Evolutionary conservation across 2,797 vertebrate genomes (phyloP), one percentile per base, ranked within the genome.

Genomic region (Coluber constrictor): DNA sequence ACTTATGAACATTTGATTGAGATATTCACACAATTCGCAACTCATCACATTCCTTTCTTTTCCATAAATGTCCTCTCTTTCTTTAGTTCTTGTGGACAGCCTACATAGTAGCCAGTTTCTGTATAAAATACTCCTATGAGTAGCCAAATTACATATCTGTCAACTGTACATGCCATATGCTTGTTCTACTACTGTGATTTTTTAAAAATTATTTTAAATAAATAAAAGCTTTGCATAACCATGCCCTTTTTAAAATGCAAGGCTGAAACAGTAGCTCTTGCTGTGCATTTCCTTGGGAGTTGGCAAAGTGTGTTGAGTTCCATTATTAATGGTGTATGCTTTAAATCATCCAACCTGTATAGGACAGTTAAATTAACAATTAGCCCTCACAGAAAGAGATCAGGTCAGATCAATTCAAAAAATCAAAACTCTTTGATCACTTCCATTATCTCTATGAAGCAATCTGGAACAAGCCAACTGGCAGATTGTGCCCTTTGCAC

Each of bases 371-470:
- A 96, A 97, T 96, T 95, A 88, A 70, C 92, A 94, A 95, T 96
- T 96, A 96, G 95, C 95, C 96, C 89, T 79, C 87, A 94, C 90
- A 89, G 93, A 95, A 95, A 88, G 91, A 93, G 94, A 91, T 95
- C 95, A 93, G 93, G 92, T 95, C 88, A 88, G 88, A 96, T 94
- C 91, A 83, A 92, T 93, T 91, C 0, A 66, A 94, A 29, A 94
- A 91, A 95, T 88, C 94, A 94, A 94, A 87, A 57, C 11, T 60
- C 60, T 16, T 91, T 94, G 92, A 95, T 96, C 95, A 95, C 93
- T 96, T 95, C 95, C 92, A 96, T 96, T 94, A 89, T 94, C 0
- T 0, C 95, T 96, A 95, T 70, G 91, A 83, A 93, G 95, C 86
- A 94, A 96, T 96, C 94, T 94, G 90, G 90, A 93, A 94, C 23